Percentiles rank a stretch among this genome's conserved stretches.
Evolutionary conservation across 92 coral and sea anemone genomes (phyloP).

Genomic region (Porites lobata): DNA sequence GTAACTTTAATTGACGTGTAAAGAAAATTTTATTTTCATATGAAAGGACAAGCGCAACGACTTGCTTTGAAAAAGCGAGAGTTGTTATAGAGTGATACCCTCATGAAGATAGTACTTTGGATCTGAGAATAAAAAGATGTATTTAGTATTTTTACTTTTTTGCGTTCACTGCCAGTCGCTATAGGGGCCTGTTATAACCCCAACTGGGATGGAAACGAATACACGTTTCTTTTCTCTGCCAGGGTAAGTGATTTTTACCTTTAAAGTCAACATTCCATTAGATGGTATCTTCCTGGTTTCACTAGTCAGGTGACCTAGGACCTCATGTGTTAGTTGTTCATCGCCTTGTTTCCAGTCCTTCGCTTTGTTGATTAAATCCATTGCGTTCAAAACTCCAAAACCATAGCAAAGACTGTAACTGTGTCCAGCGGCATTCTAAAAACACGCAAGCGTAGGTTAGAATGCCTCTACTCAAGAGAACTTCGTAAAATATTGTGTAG

Average conservation of each 20-base stretch:
- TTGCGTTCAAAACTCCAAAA: constrained; percentile 80
- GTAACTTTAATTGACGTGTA: no score
- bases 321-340: constrained; percentile 51
- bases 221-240: not conserved
- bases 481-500: not conserved
- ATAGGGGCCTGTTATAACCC: no score
- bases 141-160: no score
- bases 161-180: no score
- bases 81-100: no score
- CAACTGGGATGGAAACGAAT: not conserved
- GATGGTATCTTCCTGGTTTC: constrained; percentile 52
- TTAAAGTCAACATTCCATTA: constrained; percentile 34
- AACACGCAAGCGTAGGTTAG: not conserved
- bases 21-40: no score
- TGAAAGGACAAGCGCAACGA: no score
- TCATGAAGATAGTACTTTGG: no score
- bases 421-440: constrained; percentile 77
- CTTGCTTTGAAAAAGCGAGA: no score
- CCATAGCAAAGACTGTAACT: constrained; percentile 73
- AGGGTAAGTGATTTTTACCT: not conserved
- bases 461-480: not conserved
- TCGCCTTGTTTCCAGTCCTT: constrained; percentile 70
- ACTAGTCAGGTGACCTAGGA: constrained; percentile 27
- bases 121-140: no score
- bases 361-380: constrained; percentile 62